Evolutionary conservation across 2,797 vertebrate species (phyloP), one percentile per base, ranked within the genome.

Genomic region (Naso thynnoides): DNA sequence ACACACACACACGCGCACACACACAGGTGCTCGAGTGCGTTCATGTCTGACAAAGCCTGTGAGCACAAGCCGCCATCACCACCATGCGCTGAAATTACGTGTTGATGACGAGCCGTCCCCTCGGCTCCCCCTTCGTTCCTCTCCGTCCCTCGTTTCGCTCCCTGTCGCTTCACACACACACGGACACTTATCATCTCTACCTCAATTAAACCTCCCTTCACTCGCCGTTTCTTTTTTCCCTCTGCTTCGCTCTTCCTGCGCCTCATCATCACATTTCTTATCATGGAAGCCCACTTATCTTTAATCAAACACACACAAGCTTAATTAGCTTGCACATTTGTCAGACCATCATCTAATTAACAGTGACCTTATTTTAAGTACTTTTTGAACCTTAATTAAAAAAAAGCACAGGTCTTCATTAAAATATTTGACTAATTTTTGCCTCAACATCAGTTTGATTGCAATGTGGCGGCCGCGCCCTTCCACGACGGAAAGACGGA

Each of bases 261-360:
- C 86, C 79, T 90, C 83, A 90, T 92, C 91, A 85, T 90, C 87
- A 87, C 70, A 83, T 91, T 88, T 77, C 86, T 92, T 88, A 91
- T 92, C 88, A 63, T 72, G 80, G 78, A 76, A 76, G 81, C 78
- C 81, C 79, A 68, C 86, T 90, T 88, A 91, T 93, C 90, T 91
- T 85, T 92, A 90, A 93, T 94, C 91, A 90, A 93, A 91, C 90
- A 86, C 86, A 88, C 64, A 85, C 86, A 47, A 48, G 86, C 89
- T 91, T 93, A 91, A 94, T 94, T 93, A 93, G 88, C 87, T 53
- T 0, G 69, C 84, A 89, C 82, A 73, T 90, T 92, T 90, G 86
- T 91, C 88, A 83, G 86, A 81, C 71, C 86, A 67, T 90, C 92
- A 75, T 85, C 89, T 94, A 92, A 94, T 95, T 94, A 94, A 85